Base-by-base conservation (phyloP, 30 jellyfish, hydroid and myxozoan genomes). In the Mastigias papua region DNA sequence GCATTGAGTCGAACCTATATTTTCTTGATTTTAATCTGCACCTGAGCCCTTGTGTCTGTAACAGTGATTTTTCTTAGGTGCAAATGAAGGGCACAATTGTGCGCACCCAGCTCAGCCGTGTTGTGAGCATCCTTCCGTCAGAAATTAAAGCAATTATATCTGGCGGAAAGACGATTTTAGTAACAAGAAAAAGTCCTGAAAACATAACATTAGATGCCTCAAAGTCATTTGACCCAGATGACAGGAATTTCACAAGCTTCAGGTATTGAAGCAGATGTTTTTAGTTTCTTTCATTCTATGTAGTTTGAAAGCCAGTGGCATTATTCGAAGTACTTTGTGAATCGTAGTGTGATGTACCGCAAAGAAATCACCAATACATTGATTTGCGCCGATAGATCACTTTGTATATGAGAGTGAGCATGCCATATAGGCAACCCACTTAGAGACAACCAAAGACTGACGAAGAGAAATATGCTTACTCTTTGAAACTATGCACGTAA, bases 171-270 rank as follows among this genome's bases (percentile, higher is more conserved):
- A 72, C 28, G 67, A 34, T 60, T 3, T 34, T 72, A 22, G 62
- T 70, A 1, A 66, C 86, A 19, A 69, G 92, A 25, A 71, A 46
- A 48, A 83, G 80, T 37, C 92, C 69, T 50, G 73, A 83, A 46
- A 83, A 83, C 58, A 48, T 83, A n/a, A 83, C 92, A 1, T 34
- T 83, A 22, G 92, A 83, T 83, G 92, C 86, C 11, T 69, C 92
- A 6, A 34, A 57, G 26, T 83, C 92, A 8, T 70, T 46, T 50
- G 92, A 83, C 48, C 92, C 92, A 0, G 92, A 83, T 54, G 82
- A 34, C 7, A 51, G 31, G 32, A 17, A 29, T 65, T 66, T 32
- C 28, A 80, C 54, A 31, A 58, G 54, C 31, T 46, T 70, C 1
- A 83, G 80, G 86, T 73, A 51, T 29, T 51, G 91, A 5, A 64